These are phyloP conservation scores for Metopia argyrocephala DNA, from an alignment of 2,888 invertebrate genomes.

Conservation along the genomic window DNA sequence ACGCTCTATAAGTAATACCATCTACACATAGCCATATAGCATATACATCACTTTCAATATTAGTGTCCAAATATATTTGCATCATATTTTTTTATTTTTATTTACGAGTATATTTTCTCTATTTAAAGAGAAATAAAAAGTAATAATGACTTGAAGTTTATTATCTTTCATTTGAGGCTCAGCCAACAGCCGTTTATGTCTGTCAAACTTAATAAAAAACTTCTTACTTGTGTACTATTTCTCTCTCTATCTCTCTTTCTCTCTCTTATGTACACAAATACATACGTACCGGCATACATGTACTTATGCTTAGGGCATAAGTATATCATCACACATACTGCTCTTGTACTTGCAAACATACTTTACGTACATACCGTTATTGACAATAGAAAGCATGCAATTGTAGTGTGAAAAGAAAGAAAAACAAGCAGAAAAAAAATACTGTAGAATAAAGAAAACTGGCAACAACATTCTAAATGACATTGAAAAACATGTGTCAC, in stretches of 20 bases:
- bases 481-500: not conserved
- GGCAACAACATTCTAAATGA: not conserved
- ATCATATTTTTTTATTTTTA: not conserved
- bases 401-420: too few species aligned
- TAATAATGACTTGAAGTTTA: slow-evolving; percentile 37
- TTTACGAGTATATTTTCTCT: not conserved
- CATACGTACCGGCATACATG: too few species aligned
- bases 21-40: not conserved
- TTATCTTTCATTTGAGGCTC: slow-evolving; percentile 45
- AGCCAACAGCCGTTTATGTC: slow-evolving; percentile 67
- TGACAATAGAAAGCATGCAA: too few species aligned
- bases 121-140: not conserved
- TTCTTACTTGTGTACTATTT: slow-evolving; percentile 75
- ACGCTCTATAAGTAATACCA: too few species aligned
- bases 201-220: slow-evolving; percentile 78
- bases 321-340: too few species aligned
- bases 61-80: too few species aligned
- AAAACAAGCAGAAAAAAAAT: not conserved
- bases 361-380: too few species aligned
- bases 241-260: slow-evolving; percentile 31
- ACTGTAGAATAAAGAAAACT: not conserved
- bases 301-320: too few species aligned
- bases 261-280: not conserved
- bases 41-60: too few species aligned
- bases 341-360: too few species aligned